phyloP scores from a whole-genome alignment of 1,140 invertebrate species.

The Sitodiplosis mosellana region DNA sequence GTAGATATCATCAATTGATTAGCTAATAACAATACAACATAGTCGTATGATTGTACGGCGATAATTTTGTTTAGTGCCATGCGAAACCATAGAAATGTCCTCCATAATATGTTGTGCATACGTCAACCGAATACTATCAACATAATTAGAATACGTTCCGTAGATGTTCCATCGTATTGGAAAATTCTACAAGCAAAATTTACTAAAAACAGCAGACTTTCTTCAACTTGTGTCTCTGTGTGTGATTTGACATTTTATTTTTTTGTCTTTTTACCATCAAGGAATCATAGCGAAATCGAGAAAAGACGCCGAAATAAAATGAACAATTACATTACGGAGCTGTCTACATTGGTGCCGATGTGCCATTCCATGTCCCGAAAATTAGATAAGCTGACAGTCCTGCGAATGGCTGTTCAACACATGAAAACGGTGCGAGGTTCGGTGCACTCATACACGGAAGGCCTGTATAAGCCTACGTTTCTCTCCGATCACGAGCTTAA shows the following conservation, averaged over 20 bases:
- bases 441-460: slow-evolving; percentile 61
- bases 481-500: slow-evolving; percentile 80
- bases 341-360: slow-evolving; percentile 83
- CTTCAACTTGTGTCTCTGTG: neutral
- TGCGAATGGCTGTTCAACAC: slow-evolving; percentile 88
- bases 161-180: neutral
- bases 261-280: neutral
- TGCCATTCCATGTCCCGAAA: slow-evolving; percentile 83
- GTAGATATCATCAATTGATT: too few species aligned
- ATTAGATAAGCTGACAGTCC: slow-evolving; percentile 81
- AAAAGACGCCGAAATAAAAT: slow-evolving; percentile 87
- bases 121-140: too few species aligned
- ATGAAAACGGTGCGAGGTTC: slow-evolving; percentile 62
- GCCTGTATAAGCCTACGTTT: slow-evolving; percentile 70
- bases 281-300: slow-evolving; percentile 89
- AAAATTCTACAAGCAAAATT: neutral
- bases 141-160: too few species aligned
- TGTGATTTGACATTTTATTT: neutral
- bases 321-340: slow-evolving; percentile 86
- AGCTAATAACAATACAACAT: too few species aligned
- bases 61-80: too few species aligned
- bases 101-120: too few species aligned
- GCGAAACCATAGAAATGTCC: too few species aligned
- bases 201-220: neutral
- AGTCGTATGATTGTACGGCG: too few species aligned